A percentile compares a stretch with the other conserved stretches of the same genome.
Conservation (phyloP, 2,888 invertebrate genomes). For the Leucoma salicis region DNA sequence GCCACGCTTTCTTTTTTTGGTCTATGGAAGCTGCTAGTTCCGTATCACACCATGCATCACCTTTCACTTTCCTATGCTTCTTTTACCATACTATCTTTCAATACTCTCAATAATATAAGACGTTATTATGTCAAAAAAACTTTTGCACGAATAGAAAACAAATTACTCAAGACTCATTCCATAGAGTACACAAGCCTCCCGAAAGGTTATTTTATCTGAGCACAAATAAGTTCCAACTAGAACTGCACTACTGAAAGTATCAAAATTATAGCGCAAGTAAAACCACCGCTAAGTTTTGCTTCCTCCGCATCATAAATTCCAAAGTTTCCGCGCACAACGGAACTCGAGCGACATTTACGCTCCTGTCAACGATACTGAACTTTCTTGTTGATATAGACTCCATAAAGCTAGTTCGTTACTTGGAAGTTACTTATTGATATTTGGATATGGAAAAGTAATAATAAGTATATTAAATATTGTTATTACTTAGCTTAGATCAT, state of each 20-base stretch:
- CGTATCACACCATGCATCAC: too few species aligned
- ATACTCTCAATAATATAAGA: too few species aligned
- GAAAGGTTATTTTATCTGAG: slow-evolving; percentile 7
- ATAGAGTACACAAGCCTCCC: background rate
- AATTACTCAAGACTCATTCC: too few species aligned
- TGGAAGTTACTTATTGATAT: slow-evolving; percentile 2
- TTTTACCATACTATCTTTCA: too few species aligned
- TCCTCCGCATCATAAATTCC: slow-evolving; percentile 35
- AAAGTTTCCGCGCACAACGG: slow-evolving; percentile 26
- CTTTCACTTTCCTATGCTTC: too few species aligned
- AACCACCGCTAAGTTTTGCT: slow-evolving; percentile 26
- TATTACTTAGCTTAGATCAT: too few species aligned
- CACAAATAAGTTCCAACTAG: slow-evolving; percentile 3
- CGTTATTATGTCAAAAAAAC: too few species aligned
- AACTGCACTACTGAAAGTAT: slow-evolving; percentile 24
- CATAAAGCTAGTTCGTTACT: slow-evolving; percentile 13
- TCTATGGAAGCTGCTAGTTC: too few species aligned
- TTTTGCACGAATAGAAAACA: too few species aligned
- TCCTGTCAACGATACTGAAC: slow-evolving; percentile 7
- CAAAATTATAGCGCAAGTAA: slow-evolving; percentile 31
- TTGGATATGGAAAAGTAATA: background rate
- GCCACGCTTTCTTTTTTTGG: too few species aligned
- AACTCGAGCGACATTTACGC: slow-evolving; percentile 6
- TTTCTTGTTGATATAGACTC: slow-evolving; percentile 12
- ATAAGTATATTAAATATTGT: slow-evolving; percentile 2